These are phyloP conservation scores for Panthera leo DNA, from an alignment of 2,113 vertebrate genomes.

Conservation along the genomic window DNA sequence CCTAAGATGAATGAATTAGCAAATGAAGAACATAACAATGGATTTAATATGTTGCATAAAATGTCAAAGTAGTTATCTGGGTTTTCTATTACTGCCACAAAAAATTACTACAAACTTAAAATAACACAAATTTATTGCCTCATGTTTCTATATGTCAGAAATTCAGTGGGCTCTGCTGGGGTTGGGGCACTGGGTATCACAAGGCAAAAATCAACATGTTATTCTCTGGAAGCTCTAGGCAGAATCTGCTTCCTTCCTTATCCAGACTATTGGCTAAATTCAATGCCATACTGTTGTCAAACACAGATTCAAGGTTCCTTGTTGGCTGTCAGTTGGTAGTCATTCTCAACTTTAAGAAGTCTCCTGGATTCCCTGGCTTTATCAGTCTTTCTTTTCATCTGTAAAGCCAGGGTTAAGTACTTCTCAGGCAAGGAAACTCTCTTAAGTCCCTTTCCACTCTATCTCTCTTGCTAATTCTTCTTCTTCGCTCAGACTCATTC, in stretches of 20 bases:
- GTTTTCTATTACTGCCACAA: not conserved
- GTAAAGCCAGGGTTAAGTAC: not conserved
- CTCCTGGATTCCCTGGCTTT: not conserved
- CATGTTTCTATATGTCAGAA: too few species aligned
- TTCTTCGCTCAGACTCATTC: not conserved
- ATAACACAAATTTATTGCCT: not conserved
- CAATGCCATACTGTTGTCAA: accelerated
- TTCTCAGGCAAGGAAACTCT: not conserved
- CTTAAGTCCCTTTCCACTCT: not conserved
- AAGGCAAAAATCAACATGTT: not conserved
- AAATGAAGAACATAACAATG: not conserved
- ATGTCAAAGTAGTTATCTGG: not conserved
- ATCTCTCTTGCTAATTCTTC: not conserved
- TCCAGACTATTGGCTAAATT: not conserved
- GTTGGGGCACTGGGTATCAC: not conserved
- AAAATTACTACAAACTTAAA: not conserved
- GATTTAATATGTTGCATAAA: not conserved
- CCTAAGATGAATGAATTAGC: not conserved
- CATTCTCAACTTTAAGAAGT: not conserved
- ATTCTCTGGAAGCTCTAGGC: not conserved
- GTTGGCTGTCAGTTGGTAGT: too few species aligned
- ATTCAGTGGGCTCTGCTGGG: not conserved
- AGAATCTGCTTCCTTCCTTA: not conserved
- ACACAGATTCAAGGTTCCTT: not conserved
- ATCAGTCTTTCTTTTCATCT: not conserved